Conservation (phyloP, 1,140 invertebrate species). For the Acromyrmex heyeri region DNA sequence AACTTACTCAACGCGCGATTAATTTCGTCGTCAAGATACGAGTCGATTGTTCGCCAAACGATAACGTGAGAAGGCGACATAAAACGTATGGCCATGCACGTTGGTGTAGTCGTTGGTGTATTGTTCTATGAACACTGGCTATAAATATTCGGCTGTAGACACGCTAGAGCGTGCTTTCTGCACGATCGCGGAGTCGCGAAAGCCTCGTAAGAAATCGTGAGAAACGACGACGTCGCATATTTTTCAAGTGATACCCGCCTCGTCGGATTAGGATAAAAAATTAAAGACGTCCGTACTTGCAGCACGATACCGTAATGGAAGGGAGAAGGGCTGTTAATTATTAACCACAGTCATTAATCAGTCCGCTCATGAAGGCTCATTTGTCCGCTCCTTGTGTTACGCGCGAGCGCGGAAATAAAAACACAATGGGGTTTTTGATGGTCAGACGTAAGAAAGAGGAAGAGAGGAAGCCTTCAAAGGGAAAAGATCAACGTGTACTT, state of each 20-base stretch:
- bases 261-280: constrained; percentile 47
- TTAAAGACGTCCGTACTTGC: constrained; percentile 12
- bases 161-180: constrained; percentile 44
- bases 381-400: constrained; percentile 34
- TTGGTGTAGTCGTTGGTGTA: constrained; percentile 51
- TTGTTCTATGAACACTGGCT: constrained; percentile 64
- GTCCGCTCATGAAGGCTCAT: constrained; percentile 57
- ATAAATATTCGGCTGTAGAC: constrained; percentile 73
- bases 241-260: constrained; percentile 51
- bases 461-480: constrained; percentile 24
- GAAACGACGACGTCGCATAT: constrained; percentile 45
- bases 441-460: background rate
- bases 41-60: constrained; percentile 69
- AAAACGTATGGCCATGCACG: constrained; percentile 68
- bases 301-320: constrained; percentile 43
- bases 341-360: constrained; percentile 56
- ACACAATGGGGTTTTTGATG: constrained; percentile 38
- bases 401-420: constrained; percentile 51
- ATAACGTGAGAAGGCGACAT: constrained; percentile 76
- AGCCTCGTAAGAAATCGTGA: constrained; percentile 41
- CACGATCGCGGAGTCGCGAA: constrained; percentile 36
- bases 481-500: constrained; percentile 34
- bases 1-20: constrained; percentile 39
- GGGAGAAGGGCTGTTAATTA: constrained; percentile 46
- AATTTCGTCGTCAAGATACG: constrained; percentile 35